phyloP scores from a whole-genome alignment of 2,888 invertebrate genomes.

The Ischnura elegans region DNA sequence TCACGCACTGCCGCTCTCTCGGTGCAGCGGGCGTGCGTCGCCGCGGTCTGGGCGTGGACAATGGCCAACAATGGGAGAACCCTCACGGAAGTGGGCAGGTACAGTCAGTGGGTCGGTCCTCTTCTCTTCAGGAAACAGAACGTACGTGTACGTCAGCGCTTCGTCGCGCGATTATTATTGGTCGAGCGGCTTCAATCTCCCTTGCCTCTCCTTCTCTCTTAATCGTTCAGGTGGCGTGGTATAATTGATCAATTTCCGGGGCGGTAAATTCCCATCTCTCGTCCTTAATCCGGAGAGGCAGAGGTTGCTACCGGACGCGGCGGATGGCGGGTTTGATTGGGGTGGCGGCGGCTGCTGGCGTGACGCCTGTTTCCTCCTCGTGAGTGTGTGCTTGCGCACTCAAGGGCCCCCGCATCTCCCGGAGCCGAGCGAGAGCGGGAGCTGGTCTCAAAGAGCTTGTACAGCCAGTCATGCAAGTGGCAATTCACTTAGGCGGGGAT shows the following conservation, averaged over 20 bases:
- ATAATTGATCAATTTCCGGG: conserved; percentile 53
- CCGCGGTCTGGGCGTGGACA: neutral
- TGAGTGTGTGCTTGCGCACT: too few relatives aligned
- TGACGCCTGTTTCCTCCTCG: neutral
- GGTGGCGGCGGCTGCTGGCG: neutral
- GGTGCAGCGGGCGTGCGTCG: neutral
- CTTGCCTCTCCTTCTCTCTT: neutral
- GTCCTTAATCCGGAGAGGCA: neutral
- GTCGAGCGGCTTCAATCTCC: neutral
- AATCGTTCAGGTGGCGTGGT: conserved; percentile 18
- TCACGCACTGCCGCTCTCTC: neutral
- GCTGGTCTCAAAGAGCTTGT: neutral
- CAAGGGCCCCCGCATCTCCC: neutral
- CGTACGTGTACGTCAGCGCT: too few relatives aligned
- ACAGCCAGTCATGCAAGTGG: neutral
- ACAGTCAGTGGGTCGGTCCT: too few relatives aligned
- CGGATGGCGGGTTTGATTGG: neutral
- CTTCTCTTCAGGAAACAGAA: neutral
- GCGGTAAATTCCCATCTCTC: neutral
- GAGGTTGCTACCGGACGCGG: neutral
- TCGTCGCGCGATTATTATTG: neutral
- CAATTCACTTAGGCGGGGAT: neutral
- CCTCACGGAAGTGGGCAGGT: neutral
- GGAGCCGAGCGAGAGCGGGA: neutral
- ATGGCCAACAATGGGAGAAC: neutral